Evolutionary conservation across 2,797 vertebrate species (phyloP).

Genomic region (Neosalanx taihuensis): DNA sequence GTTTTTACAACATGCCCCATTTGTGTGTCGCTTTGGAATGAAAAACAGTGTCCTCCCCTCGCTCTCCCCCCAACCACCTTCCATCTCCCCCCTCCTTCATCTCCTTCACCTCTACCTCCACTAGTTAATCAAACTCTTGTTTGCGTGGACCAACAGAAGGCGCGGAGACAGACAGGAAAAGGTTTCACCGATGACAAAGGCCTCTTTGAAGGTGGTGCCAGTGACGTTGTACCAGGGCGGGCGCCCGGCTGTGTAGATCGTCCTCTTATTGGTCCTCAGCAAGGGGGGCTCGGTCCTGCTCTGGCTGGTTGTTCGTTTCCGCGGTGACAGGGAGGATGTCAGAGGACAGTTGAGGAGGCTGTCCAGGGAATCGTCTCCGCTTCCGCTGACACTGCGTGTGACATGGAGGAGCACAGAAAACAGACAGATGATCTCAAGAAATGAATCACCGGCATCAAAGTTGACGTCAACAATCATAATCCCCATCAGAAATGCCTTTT

Average conservation of each 20-base stretch:
- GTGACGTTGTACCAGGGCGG: conserved; percentile 91
- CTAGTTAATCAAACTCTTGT: background rate
- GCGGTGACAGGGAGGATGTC: conserved; percentile 72
- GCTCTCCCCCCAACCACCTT: conserved; percentile 1
- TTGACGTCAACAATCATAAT: background rate
- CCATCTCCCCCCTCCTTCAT: conserved; percentile 30
- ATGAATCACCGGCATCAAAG: background rate
- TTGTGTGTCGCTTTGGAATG: too few relatives aligned
- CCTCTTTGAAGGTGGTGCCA: conserved; percentile 87
- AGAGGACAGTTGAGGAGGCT: conserved; percentile 69
- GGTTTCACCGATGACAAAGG: conserved; percentile 84
- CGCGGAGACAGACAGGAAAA: background rate
- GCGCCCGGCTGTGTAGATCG: conserved; percentile 86
- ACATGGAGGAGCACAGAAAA: background rate
- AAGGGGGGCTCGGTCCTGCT: conserved; percentile 83
- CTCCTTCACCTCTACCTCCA: background rate
- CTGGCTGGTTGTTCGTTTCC: conserved; percentile 79
- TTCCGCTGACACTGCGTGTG: conserved; percentile 47
- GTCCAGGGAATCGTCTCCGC: conserved; percentile 75
- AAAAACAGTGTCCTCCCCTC: background rate
- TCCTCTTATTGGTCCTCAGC: conserved; percentile 84
- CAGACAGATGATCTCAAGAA: background rate
- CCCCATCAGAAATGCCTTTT: conserved; percentile 77
- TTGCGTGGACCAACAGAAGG: background rate
- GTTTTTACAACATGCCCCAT: too few relatives aligned